These are phyloP conservation scores for Tribolium freemani DNA, from an alignment of 2,888 invertebrate species.

Conservation along the genomic window DNA sequence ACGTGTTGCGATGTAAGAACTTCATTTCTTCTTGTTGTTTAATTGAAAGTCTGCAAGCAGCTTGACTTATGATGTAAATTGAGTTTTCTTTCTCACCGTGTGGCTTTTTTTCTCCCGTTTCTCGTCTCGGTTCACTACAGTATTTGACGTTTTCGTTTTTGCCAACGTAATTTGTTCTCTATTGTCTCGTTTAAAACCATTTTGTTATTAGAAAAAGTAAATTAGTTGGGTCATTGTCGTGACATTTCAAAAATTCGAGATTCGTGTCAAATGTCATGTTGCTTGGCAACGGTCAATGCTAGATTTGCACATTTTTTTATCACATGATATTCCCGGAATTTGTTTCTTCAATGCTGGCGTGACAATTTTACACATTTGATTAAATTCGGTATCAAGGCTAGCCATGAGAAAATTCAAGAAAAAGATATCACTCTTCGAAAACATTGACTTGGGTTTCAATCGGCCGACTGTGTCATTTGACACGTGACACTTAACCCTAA, in stretches of 20 bases:
- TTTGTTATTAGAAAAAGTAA: not conserved
- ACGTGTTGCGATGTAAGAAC: constrained; percentile 25
- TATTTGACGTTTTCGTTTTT: constrained; percentile 23
- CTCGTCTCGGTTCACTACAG: constrained; percentile 9
- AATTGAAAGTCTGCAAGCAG: constrained; percentile 31
- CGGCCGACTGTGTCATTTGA: not conserved
- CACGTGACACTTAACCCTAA: constrained; percentile 8
- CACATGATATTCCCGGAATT: too few species aligned
- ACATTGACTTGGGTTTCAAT: not conserved
- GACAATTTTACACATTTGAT: too few species aligned
- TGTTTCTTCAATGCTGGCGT: too few species aligned
- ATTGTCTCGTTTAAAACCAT: constrained; percentile 8
- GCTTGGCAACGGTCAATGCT: too few species aligned
- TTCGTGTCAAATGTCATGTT: too few species aligned
- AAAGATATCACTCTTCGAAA: too few species aligned
- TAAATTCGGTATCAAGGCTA: too few species aligned
- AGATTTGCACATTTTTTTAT: too few species aligned
- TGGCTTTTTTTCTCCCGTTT: not conserved
- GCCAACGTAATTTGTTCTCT: constrained; percentile 22
- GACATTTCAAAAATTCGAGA: not conserved
- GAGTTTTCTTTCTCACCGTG: constrained; percentile 13
- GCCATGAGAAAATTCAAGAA: not conserved
- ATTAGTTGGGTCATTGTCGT: not conserved
- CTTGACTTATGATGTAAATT: constrained; percentile 28
- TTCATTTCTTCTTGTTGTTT: constrained; percentile 27